These are phyloP conservation scores for Troilus luridus DNA, from an alignment of 2,888 invertebrate species.

Conservation along the genomic window DNA sequence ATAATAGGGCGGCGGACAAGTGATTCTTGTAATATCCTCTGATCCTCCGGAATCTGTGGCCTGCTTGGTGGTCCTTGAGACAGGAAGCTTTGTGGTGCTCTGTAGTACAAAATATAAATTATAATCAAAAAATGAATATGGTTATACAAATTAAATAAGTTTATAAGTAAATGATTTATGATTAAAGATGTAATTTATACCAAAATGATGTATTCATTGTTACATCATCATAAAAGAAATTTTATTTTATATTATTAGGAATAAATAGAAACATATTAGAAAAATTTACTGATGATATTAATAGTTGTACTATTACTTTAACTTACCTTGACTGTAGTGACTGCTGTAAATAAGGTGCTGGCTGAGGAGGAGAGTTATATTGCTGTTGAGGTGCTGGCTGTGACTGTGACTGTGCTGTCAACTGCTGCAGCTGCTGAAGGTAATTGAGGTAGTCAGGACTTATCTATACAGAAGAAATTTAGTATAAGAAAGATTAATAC, in stretches of 20 bases:
- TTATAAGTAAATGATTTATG: not conserved
- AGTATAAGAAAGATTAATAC: not conserved
- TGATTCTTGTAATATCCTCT: slow-evolving; percentile 37
- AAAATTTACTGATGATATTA: not conserved
- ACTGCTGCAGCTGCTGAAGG: slow-evolving; percentile 59
- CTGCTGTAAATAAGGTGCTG: not conserved
- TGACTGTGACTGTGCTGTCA: slow-evolving; percentile 53
- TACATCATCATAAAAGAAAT: no score
- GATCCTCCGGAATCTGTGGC: slow-evolving; percentile 28
- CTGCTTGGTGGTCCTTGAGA: not conserved
- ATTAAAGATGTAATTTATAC: not conserved
- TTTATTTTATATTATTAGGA: not conserved
- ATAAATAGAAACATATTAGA: not conserved
- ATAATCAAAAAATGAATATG: not conserved
- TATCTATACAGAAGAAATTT: slow-evolving; percentile 54
- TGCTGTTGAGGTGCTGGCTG: slow-evolving; percentile 28
- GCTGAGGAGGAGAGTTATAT: not conserved
- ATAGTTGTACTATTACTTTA: not conserved
- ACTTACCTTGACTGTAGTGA: slow-evolving; percentile 34
- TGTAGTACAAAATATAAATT: slow-evolving; percentile 7
- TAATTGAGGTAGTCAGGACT: slow-evolving; percentile 62
- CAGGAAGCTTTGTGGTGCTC: slow-evolving; percentile 53
- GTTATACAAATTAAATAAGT: not conserved
- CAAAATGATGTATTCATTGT: not conserved
- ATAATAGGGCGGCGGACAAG: slow-evolving; percentile 4